Conservation (phyloP, 2,113 vertebrate genomes). For the Callopanchax toddi region DNA sequence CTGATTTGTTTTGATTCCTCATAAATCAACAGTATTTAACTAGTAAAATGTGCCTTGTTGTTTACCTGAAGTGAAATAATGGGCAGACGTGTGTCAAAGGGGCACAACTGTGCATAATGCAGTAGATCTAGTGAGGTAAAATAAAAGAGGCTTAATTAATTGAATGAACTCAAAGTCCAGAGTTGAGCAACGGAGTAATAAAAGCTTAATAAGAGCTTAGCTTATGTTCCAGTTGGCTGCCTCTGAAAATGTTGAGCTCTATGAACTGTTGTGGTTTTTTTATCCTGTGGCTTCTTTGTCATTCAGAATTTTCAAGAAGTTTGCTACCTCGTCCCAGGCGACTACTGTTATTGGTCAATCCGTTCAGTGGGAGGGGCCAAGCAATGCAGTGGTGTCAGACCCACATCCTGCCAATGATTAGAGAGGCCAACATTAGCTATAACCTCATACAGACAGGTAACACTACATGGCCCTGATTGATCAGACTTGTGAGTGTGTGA, state of each 20-base stretch:
- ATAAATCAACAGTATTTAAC: no score
- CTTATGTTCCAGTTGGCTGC: constrained; percentile 12
- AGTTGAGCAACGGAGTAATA: constrained; percentile 26
- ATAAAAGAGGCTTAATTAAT: constrained; percentile 25
- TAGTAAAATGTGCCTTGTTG: no score
- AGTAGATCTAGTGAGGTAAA: constrained; percentile 24
- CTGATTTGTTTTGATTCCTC: no score
- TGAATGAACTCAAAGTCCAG: constrained; percentile 32
- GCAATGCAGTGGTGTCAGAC: constrained; percentile 90
- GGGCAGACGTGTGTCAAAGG: no score
- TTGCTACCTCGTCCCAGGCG: constrained; percentile 85
- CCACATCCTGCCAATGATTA: constrained; percentile 89
- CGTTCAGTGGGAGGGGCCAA: constrained; percentile 87
- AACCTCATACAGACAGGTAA: constrained; percentile 92
- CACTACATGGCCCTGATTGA: neutral
- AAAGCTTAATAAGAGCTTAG: constrained; percentile 36
- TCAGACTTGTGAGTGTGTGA: neutral
- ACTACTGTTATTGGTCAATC: constrained; percentile 89
- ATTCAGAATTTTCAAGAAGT: constrained; percentile 82
- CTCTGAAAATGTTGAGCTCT: constrained; percentile 20
- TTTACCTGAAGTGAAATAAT: no score
- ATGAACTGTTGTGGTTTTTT: neutral
- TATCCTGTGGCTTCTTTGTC: constrained; percentile 6
- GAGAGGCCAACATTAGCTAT: constrained; percentile 90
- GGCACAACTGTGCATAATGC: constrained; percentile 1